Evolutionary conservation across 2,113 vertebrate species (phyloP).

Genomic region (Coptodon rendalli): DNA sequence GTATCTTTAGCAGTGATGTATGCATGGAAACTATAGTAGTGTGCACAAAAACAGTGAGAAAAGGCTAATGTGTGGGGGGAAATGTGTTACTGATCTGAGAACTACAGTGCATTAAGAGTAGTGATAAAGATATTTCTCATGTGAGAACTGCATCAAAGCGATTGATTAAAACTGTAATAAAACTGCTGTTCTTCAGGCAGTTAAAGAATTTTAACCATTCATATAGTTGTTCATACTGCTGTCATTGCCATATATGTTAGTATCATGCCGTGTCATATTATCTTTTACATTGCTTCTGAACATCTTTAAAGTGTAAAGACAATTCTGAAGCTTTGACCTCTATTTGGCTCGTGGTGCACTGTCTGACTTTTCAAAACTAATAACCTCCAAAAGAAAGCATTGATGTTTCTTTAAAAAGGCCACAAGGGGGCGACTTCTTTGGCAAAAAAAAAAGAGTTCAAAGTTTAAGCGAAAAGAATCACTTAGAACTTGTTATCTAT

Average conservation of each 20-base stretch:
- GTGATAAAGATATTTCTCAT: background rate
- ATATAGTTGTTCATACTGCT: background rate
- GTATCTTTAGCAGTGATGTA: background rate
- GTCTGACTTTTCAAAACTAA: background rate
- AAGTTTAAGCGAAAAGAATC: background rate
- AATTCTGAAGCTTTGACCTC: background rate
- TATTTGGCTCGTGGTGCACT: background rate
- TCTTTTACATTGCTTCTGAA: background rate
- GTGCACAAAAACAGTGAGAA: background rate
- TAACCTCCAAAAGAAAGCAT: background rate
- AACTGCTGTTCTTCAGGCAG: background rate
- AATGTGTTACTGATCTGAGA: background rate
- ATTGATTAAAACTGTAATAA: background rate
- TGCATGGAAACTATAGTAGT: background rate
- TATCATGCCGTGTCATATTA: background rate
- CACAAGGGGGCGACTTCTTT: background rate
- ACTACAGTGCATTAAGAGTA: background rate
- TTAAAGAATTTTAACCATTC: background rate
- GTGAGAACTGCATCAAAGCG: background rate
- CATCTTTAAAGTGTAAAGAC: background rate
- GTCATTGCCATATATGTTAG: background rate
- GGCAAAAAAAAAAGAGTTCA: background rate
- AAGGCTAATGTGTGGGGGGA: background rate
- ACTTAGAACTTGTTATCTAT: background rate
- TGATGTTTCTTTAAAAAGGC: background rate